A percentile compares a stretch with the other conserved stretches of the same genome.
Evolutionary conservation across 1,140 invertebrate genomes (phyloP).

Genomic region (Diabrotica undecimpunctata): DNA sequence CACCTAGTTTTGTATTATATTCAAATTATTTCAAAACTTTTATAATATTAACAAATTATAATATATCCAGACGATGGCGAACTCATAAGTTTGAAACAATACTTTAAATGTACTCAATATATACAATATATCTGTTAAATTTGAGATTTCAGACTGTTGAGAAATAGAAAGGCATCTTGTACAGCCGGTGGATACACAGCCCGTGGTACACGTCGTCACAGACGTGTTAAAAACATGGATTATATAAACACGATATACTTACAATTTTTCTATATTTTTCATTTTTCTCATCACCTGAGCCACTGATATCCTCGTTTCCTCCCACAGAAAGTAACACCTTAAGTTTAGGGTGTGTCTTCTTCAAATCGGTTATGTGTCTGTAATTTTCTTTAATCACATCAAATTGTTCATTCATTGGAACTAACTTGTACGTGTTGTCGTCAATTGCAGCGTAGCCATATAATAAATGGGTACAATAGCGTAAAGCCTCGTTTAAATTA

Average conservation of each 20-base stretch:
- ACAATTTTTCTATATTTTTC: conserved; percentile 66
- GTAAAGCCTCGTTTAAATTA: conserved; percentile 68
- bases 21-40: too few relatives aligned
- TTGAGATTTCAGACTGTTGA: too few relatives aligned
- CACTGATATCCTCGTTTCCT: conserved; percentile 56
- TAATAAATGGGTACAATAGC: conserved; percentile 79
- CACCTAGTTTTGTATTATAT: too few relatives aligned
- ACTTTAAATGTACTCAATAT: too few relatives aligned
- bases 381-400: conserved; percentile 72
- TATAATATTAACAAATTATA: too few relatives aligned
- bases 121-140: too few relatives aligned
- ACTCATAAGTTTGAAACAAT: too few relatives aligned
- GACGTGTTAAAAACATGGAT: too few relatives aligned
- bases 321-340: conserved; percentile 75
- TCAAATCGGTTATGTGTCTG: conserved; percentile 64
- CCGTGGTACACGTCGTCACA: too few relatives aligned
- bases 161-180: too few relatives aligned
- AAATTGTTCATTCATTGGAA: conserved; percentile 65
- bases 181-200: too few relatives aligned
- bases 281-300: conserved; percentile 52
- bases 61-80: too few relatives aligned
- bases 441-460: conserved; percentile 85
- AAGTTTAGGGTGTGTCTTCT: conserved; percentile 65
- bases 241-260: conserved; percentile 23
- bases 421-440: conserved; percentile 63